phyloP scores from a whole-genome alignment of 1,140 invertebrate genomes.

The Tetranychus urticae region DNA sequence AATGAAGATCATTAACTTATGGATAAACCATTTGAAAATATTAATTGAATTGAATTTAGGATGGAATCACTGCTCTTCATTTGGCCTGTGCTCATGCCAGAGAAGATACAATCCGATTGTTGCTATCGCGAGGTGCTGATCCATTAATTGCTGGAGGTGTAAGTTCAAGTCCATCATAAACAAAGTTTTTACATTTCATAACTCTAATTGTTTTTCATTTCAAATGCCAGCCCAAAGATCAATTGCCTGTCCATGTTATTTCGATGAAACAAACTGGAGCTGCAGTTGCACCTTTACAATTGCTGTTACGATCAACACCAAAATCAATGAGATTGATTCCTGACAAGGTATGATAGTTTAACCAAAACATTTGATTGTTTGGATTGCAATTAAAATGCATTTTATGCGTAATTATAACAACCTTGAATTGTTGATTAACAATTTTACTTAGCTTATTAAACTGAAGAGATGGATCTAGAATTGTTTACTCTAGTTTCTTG shows the following conservation, averaged over 20 bases:
- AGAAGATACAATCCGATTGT: conserved; percentile 76
- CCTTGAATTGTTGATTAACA: not conserved
- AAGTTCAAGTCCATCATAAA: conserved; percentile 23
- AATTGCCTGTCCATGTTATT: conserved; percentile 72
- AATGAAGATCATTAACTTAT: no score
- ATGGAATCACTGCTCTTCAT: conserved; percentile 78
- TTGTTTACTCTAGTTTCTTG: not conserved
- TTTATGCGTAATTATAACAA: not conserved
- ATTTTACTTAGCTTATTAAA: not conserved
- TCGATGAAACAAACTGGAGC: conserved; percentile 66
- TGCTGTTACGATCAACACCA: conserved; percentile 52
- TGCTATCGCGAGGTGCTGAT: conserved; percentile 70
- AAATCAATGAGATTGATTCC: conserved; percentile 58
- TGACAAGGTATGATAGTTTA: conserved; percentile 40
- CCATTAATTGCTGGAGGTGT: conserved; percentile 73
- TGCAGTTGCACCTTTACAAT: conserved; percentile 59
- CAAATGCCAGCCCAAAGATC: conserved; percentile 29
- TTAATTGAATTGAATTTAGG: conserved; percentile 30
- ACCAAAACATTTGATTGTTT: no score
- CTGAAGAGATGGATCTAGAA: not conserved
- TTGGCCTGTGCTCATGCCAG: conserved; percentile 74
- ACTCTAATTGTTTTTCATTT: not conserved
- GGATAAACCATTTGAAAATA: conserved; percentile 4
- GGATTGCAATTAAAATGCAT: no score
- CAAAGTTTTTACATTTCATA: not conserved